phyloP scores from a whole-genome alignment of 2,888 invertebrate species.

The Hirtodrosophila duncani region DNA sequence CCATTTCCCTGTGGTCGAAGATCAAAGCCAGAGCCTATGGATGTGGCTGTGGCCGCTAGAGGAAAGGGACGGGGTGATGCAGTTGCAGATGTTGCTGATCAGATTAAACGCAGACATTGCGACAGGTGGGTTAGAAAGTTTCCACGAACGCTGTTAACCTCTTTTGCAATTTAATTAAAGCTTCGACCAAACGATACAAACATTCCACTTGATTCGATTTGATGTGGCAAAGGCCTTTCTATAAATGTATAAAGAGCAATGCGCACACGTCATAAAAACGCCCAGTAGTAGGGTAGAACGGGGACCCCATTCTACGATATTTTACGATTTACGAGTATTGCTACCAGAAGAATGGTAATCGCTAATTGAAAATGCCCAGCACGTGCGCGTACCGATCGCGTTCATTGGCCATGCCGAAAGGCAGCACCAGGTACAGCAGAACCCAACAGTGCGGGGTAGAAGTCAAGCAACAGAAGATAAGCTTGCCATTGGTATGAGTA shows the following conservation, averaged over 20 bases:
- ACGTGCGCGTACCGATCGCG: conserved; percentile 53
- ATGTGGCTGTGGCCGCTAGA: conserved; percentile 1
- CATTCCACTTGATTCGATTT: conserved; percentile 27
- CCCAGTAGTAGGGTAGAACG: conserved; percentile 8
- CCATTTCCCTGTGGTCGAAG: conserved; percentile 44
- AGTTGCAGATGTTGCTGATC: conserved; percentile 36
- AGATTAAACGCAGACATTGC: conserved; percentile 30
- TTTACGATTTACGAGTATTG: no score
- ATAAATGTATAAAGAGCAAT: conserved; percentile 18
- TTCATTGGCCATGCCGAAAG: conserved; percentile 23
- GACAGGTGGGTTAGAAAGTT: conserved; percentile 48
- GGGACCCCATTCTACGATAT: conserved; percentile 22
- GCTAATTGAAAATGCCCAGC: conserved; percentile 57
- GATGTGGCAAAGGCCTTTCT: conserved; percentile 3
- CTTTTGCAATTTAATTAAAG: conserved; percentile 51
- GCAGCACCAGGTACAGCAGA: background rate
- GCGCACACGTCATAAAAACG: conserved; percentile 48
- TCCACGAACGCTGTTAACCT: conserved; percentile 30
- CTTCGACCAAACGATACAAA: conserved; percentile 22
- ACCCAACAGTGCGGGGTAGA: conserved; percentile 45
- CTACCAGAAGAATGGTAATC: conserved; percentile 42
- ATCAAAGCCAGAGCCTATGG: conserved; percentile 52
- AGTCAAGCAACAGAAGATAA: conserved; percentile 15
- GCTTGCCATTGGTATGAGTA: no score
- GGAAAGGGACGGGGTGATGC: conserved; percentile 2